Base-by-base conservation (phyloP, 1,140 invertebrate genomes). In the Heliconius hewitsoni region DNA sequence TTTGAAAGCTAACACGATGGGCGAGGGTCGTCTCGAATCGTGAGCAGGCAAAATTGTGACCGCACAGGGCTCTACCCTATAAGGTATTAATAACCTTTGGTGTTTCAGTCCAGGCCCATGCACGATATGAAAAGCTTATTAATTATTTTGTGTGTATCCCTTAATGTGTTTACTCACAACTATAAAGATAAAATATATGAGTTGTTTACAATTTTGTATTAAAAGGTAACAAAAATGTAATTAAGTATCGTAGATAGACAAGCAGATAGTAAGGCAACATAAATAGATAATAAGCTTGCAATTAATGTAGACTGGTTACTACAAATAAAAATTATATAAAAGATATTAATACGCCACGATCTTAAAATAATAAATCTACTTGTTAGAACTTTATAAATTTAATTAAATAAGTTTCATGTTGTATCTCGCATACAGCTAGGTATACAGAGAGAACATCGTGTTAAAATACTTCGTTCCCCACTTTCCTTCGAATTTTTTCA, bases 11-110 rank as follows among this genome's bases (percentile, higher is more conserved):
- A 91, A 89, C 87, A 80, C 79, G 78, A 84, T 86, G 77, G 85
- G 86, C 85, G 88, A 88, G 85, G 85, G 85, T 86, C 81, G 85
- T 84, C 81, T 83, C 85, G 85, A 88, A 90, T 86, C 84, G 87
- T 91, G 89, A 92, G 87, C 89, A 90, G 89, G 90, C 90, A 88
- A 90, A 88, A 90, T 85, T 86, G 83, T 86, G 84, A 82, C 86
- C 83, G 84, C 83, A 83, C 76, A 78, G 89, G 87, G 83, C 81
- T 84, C 76, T 82, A 78, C 84, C 90, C 86, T 81, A 87, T 91
- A 88, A 89, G 84, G 86, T 91, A 91, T 92, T 91, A 91, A 91
- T 90, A 86, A 84, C 84, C 83, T 82, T 80, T 78, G 77, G 79
- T 72, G 76, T 81, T 82, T 81, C 77, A 81, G 85, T 83, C 85